A percentile compares a stretch with the other conserved stretches of the same genome.
Conservation (phyloP, 2,797 vertebrate genomes). For the Danio jaintianensis region DNA sequence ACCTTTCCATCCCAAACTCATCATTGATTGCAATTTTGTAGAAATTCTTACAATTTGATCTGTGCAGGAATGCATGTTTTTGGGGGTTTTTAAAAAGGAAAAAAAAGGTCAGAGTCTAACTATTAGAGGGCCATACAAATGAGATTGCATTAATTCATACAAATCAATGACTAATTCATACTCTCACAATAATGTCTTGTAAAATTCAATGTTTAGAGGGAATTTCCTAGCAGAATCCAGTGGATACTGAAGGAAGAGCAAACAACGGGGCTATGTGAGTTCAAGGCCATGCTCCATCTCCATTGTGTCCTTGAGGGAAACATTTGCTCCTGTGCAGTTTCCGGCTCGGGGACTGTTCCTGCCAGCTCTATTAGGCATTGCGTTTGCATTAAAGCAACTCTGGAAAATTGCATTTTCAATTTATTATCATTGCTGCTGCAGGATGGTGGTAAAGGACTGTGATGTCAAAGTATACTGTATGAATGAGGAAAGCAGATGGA, state of each 20-base stretch:
- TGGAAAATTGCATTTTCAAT: constrained; percentile 31
- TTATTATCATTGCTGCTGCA: constrained; percentile 18
- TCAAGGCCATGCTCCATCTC: constrained; percentile 25
- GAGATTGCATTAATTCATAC: not conserved
- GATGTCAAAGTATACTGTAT: not conserved
- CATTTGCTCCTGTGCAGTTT: constrained; percentile 2
- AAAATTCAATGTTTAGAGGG: not conserved
- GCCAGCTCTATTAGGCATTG: not conserved
- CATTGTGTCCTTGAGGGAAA: constrained; percentile 33
- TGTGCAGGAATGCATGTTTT: too few species aligned
- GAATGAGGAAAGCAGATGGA: constrained; percentile 45
- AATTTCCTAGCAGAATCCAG: not conserved
- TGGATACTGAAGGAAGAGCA: not conserved
- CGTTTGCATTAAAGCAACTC: constrained; percentile 13
- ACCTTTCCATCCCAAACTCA: not conserved
- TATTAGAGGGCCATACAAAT: not conserved
- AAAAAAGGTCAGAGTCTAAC: too few species aligned
- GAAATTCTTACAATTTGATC: not conserved
- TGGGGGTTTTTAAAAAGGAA: too few species aligned
- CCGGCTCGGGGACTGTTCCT: not conserved
- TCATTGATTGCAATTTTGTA: not conserved
- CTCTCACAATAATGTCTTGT: not conserved
- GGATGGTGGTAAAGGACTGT: not conserved
- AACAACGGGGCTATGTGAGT: constrained; percentile 8
- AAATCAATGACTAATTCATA: not conserved